These are phyloP conservation scores for Oophaga sylvatica DNA, from an alignment of 2,797 vertebrate genomes.

Conservation along the genomic window DNA sequence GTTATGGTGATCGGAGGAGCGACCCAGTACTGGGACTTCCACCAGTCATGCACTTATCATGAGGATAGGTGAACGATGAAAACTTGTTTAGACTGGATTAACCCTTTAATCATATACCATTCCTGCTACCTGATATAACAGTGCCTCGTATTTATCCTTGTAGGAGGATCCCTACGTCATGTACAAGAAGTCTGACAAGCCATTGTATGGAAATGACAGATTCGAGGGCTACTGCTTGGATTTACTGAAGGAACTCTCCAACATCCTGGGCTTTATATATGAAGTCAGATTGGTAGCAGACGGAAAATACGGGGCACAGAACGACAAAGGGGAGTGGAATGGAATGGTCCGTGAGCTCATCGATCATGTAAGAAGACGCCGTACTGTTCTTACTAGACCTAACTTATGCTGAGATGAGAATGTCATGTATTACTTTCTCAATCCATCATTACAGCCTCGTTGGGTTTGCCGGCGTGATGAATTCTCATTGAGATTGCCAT, in stretches of 20 bases:
- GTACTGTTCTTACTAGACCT: not conserved
- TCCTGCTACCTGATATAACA: not conserved
- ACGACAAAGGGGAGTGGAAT: constrained; percentile 98
- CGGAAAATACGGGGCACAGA: constrained; percentile 96
- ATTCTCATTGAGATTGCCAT: not conserved
- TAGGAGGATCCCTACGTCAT: constrained; percentile 98
- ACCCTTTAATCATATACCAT: not conserved
- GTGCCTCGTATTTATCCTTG: constrained; percentile 18
- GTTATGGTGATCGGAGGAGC: too few species aligned
- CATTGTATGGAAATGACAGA: constrained; percentile 93
- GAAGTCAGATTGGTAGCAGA: constrained; percentile 95
- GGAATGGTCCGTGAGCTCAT: constrained; percentile 99
- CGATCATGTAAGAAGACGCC: constrained; percentile 85
- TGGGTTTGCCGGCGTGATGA: not conserved
- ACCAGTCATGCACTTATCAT: too few species aligned
- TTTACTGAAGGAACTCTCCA: constrained; percentile 93
- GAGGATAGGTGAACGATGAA: too few species aligned
- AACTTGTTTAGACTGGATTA: too few species aligned
- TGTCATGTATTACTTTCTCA: not conserved
- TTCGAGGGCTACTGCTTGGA: constrained; percentile 98
- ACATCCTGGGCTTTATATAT: constrained; percentile 94
- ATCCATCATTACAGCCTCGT: not conserved
- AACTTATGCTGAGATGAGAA: not conserved
- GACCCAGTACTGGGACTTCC: too few species aligned
- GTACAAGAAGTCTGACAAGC: constrained; percentile 98